These are phyloP conservation scores for Psylliodes chrysocephalus DNA, from an alignment of 2,888 invertebrate species.

Conservation along the genomic window DNA sequence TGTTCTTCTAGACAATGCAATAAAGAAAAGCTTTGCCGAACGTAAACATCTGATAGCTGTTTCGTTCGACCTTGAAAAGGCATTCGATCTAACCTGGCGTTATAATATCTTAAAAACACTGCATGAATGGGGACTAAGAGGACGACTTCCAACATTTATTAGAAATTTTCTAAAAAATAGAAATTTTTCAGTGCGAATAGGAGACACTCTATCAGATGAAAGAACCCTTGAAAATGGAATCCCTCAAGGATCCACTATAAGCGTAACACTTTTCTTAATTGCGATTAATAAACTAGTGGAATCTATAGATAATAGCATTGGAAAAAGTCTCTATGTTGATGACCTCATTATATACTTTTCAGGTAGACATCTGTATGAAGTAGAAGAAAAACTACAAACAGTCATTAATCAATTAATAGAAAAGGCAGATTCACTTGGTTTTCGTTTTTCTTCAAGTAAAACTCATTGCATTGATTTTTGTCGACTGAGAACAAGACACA, in stretches of 20 bases:
- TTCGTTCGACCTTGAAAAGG: constrained; percentile 21
- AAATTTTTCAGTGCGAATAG: constrained; percentile 4
- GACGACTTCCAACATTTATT: constrained; percentile 28
- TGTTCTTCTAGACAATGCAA: constrained; percentile 6
- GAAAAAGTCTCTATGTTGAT: constrained; percentile 22
- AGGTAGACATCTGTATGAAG: background rate
- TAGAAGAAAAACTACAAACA: background rate
- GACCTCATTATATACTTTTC: constrained; percentile 10
- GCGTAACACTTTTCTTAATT: constrained; percentile 33
- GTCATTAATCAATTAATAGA: background rate
- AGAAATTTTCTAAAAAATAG: constrained; percentile 11
- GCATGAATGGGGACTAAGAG: constrained; percentile 33
- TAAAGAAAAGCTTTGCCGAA: constrained; percentile 10
- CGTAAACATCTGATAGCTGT: constrained; percentile 18
- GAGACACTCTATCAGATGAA: background rate
- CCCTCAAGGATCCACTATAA: constrained; percentile 39
- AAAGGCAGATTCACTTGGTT: background rate
- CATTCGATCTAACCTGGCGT: constrained; percentile 32
- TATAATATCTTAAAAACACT: constrained; percentile 32
- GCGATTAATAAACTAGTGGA: constrained; percentile 31
- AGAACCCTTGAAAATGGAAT: constrained; percentile 35
- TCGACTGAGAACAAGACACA: background rate
- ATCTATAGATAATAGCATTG: background rate
- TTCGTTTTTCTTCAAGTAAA: constrained; percentile 2
- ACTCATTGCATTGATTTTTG: constrained; percentile 3